These are phyloP conservation scores for Hetaerina titia DNA, from an alignment of 2,888 invertebrate species.

Conservation along the genomic window DNA sequence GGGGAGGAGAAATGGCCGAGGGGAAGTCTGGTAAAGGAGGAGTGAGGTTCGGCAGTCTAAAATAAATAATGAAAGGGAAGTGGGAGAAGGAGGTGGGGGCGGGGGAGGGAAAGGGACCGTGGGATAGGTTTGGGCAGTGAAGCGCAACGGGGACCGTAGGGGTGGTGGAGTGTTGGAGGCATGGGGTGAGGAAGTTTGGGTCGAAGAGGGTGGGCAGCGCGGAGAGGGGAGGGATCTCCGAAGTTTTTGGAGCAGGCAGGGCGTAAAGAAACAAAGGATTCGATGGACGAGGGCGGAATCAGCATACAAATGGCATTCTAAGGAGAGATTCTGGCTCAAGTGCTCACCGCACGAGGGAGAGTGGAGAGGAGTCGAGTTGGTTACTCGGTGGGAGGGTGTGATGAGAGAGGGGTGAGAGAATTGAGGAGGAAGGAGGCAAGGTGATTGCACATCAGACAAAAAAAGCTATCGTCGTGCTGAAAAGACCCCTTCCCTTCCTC, in stretches of 20 bases:
- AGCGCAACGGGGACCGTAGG: not conserved
- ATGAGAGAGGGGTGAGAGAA: too few species aligned
- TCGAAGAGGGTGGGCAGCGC: not conserved
- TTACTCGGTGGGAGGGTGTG: not conserved
- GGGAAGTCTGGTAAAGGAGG: not conserved
- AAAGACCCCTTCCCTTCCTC: not conserved
- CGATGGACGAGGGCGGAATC: constrained; percentile 47
- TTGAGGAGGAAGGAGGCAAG: not conserved
- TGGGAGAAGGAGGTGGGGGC: not conserved
- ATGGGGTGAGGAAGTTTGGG: not conserved
- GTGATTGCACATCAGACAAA: constrained; percentile 3
- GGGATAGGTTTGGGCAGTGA: not conserved
- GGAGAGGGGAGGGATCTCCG: not conserved
- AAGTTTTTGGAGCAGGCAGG: constrained; percentile 29
- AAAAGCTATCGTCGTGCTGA: not conserved
- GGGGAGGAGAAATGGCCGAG: not conserved
- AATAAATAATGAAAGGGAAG: constrained; percentile 27
- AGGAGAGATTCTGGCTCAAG: constrained; percentile 35
- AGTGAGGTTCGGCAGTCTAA: not conserved
- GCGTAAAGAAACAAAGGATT: constrained; percentile 52
- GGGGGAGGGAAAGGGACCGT: not conserved
- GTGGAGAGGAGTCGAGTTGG: not conserved
- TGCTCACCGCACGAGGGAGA: not conserved
- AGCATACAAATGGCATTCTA: constrained; percentile 52
- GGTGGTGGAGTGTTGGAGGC: not conserved